phyloP scores from a whole-genome alignment of 2,888 invertebrate genomes.

The Caradrina clavipalpis region DNA sequence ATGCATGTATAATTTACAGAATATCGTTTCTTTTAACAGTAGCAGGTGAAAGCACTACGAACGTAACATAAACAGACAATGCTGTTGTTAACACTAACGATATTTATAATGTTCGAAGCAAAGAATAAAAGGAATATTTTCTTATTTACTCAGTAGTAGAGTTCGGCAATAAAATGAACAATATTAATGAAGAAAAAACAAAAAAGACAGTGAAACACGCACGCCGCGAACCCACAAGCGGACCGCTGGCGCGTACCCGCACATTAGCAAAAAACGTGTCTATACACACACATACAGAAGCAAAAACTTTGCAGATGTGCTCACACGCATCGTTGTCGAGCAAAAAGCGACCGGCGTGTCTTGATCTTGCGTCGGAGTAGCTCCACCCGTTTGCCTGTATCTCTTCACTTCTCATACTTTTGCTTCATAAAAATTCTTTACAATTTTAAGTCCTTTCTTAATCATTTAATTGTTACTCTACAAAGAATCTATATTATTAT shows the following conservation, averaged over 20 bases:
- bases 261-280: constrained; percentile 75
- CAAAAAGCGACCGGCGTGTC: constrained; percentile 79
- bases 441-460: constrained; percentile 6
- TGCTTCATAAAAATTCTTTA: constrained; percentile 20
- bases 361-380: constrained; percentile 71
- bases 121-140: constrained; percentile 52
- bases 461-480: background rate
- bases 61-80: constrained; percentile 13
- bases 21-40: constrained; percentile 15
- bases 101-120: constrained; percentile 34
- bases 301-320: constrained; percentile 85
- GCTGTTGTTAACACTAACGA: constrained; percentile 30
- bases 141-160: constrained; percentile 63
- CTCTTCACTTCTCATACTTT: constrained; percentile 39
- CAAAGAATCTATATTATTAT: no score
- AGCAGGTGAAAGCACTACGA: constrained; percentile 27
- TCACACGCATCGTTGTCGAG: constrained; percentile 80
- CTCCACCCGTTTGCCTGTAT: constrained; percentile 64
- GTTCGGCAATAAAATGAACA: constrained; percentile 71
- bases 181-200: constrained; percentile 74
- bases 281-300: constrained; percentile 72
- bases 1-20: constrained; percentile 29
- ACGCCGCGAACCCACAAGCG: constrained; percentile 73
- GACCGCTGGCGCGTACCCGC: constrained; percentile 72
- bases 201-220: constrained; percentile 75